Evolutionary conservation across 2,797 vertebrate genomes (phyloP), one percentile per base, ranked within the genome.

Genomic region (Nannoperca obscura): DNA sequence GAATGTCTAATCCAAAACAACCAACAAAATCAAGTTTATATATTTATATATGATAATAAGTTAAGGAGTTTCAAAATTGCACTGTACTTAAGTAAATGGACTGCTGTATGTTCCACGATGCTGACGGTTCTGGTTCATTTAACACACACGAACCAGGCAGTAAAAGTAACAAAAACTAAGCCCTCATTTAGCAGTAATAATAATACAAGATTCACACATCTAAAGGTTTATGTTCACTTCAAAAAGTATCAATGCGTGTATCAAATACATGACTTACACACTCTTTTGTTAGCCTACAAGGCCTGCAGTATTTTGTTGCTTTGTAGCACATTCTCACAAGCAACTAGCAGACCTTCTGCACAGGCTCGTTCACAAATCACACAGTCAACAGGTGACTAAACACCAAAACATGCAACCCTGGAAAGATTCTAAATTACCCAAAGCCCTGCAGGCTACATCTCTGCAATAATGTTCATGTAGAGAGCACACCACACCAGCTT

Each of bases 351-450:
- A 22, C n/a, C 15, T 46, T 65, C 40, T 50, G 24, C 62, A 42
- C 47, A 38, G 55, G 13, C 49, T 58, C 40, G 34, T 49, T 49
- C n/a, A 38, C 63, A 50, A 34, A 63, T 58, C 42, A 53, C 34
- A 52, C 17, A 22, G 20, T 75, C 49, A 76, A 54, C 44, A 53
- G 42, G 38, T 68, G 38, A 61, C n/a, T 53, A 34, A 61, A 61
- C n/a, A 36, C 36, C 64, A 53, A 34, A 68, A 20, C 42, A 14
- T 67, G 55, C 36, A 68, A 20, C 10, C 36, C 57, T 54, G 27
- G 42, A 60, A 24, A 59, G 30, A 67, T 7, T 74, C 27, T 59
- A 59, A 54, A 42, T 62, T 24, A 58, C 5, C 9, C 19, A 32
- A 36, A 6, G 22, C 22, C 20, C 58, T 46, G 64, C 50, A n/a